Conservation (phyloP, 2,888 invertebrate species). For the Deilephila porcellus region DNA sequence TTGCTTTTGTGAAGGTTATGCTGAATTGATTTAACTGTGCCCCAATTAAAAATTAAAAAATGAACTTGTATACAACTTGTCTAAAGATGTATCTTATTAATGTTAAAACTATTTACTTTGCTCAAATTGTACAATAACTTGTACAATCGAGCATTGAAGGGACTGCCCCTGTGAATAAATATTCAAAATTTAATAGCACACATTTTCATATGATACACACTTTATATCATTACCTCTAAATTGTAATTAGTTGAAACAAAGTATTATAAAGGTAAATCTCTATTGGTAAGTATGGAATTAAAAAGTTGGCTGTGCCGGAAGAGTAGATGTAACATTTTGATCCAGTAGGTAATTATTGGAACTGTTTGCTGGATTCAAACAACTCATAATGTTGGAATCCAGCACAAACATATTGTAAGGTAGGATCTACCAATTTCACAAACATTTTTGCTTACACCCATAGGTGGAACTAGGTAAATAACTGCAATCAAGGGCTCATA, state of each 20-base stretch:
- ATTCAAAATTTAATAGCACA: constrained; percentile 29
- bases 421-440: constrained; percentile 22
- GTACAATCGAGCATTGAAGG: constrained; percentile 23
- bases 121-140: constrained; percentile 30
- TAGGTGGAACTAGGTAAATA: constrained; percentile 13
- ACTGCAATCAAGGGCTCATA: not conserved
- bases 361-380: constrained; percentile 8
- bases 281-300: constrained; percentile 66
- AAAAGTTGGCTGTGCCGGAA: constrained; percentile 73
- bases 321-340: constrained; percentile 42
- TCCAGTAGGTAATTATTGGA: constrained; percentile 8
- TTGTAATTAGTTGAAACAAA: constrained; percentile 38
- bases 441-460: constrained; percentile 47
- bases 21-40: constrained; percentile 28
- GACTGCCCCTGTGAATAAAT: constrained; percentile 5
- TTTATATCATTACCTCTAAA: constrained; percentile 42
- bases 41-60: constrained; percentile 31
- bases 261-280: constrained; percentile 57
- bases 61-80: constrained; percentile 30
- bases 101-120: constrained; percentile 27
- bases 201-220: constrained; percentile 39
- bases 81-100: constrained; percentile 8
- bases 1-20: constrained; percentile 31
- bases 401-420: constrained; percentile 30
- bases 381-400: constrained; percentile 16